Evolutionary conservation across 2,888 invertebrate species (phyloP), one percentile per base, ranked within the genome.

Genomic region (Malthinus seriepunctatus): DNA sequence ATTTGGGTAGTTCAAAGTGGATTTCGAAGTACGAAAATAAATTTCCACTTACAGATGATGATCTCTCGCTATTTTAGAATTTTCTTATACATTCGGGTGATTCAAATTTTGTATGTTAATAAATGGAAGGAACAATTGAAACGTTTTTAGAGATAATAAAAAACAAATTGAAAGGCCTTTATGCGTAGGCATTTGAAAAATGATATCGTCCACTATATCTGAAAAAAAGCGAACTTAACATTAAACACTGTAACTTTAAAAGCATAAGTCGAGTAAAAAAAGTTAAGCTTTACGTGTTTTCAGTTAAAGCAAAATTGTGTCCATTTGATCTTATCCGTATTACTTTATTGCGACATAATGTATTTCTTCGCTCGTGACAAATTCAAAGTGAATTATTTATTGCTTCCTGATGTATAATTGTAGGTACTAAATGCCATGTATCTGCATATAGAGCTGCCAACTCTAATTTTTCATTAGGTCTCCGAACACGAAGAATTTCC

Each of bases 351-450:
- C 52, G 46, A 57, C 53, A 47, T 58, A 58, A 55, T 55, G 53
- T 59, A 62, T 65, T 65, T 63, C 63, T 61, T 48, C 44, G 51
- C 59, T 63, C 66, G 63, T 65, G 68, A 70, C 69, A 68, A 68
- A 70, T 69, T 67, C 67, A 56, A 59, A 62, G 60, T 65, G 69
- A 70, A 70, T 71, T 71, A 74, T 74, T 73, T 73, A 73, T 72
- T 64, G 66, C 69, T 72, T 72, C 72, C 74, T 69, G 69, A 68
- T 68, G 69, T 69, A 68, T 73, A 74, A 74, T 74, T 74, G 71
- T 68, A 67, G 67, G 69, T 66, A 67, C 71, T 71, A 71, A 72
- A 73, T 62, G 72, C 71, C 72, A 66, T 68, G 72, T 72, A 69
- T 72, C 66, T 69, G 71, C 71, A 69, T 69, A 73, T 67, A 60